Conservation (phyloP, 2,797 vertebrate species). For the Hozukius guyotensis region DNA sequence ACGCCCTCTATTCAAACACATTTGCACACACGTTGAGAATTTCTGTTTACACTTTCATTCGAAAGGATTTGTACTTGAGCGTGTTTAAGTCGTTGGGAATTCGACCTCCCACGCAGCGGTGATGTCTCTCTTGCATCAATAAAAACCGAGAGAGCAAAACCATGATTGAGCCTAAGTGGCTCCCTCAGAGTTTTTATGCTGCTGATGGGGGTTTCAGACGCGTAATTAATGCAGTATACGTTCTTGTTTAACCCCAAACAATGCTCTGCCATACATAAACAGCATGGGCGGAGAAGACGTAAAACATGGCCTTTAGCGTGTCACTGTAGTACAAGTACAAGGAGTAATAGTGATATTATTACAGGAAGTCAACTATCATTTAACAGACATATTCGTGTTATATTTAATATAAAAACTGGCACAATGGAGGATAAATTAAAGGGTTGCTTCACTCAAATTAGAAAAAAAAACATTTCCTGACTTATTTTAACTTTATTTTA, state of each 20-base stretch:
- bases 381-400: not conserved
- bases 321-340: conserved; percentile 14
- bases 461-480: not conserved
- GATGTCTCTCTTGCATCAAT: conserved; percentile 6
- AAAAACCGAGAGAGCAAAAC: conserved; percentile 37
- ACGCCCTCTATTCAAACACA: conserved; percentile 31
- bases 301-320: conserved; percentile 46
- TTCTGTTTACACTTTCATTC: conserved; percentile 25
- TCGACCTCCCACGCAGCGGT: conserved; percentile 33
- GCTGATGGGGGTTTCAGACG: not conserved
- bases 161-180: conserved; percentile 17
- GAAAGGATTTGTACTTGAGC: not conserved
- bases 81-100: conserved; percentile 28
- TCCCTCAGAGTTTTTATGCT: conserved; percentile 6
- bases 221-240: conserved; percentile 28
- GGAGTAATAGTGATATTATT: conserved; percentile 26
- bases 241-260: conserved; percentile 72
- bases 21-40: not conserved
- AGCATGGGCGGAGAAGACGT: conserved; percentile 8
- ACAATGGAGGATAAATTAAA: not conserved
- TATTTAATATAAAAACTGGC: not conserved
- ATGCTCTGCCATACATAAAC: conserved; percentile 42
- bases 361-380: not conserved
- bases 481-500: too few species aligned
- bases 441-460: not conserved